Conservation (phyloP, 2,888 invertebrate species). For the Microdon myrmicae region DNA sequence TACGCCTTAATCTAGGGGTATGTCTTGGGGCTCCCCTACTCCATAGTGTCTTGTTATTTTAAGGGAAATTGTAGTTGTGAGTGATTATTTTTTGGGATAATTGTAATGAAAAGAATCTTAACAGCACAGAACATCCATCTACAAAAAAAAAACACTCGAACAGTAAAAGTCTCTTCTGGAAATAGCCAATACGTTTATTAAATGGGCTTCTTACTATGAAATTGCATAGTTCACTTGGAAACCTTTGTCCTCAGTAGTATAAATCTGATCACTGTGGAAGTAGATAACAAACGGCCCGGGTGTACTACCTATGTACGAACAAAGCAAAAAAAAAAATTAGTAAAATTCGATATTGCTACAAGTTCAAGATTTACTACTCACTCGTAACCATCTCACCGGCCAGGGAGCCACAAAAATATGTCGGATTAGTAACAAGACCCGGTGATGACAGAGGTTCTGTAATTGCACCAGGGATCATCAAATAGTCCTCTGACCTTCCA, state of each 20-base stretch:
- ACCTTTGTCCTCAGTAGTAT: constrained; percentile 59
- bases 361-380: neutral
- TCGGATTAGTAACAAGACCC: constrained; percentile 59
- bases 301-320: constrained; percentile 70
- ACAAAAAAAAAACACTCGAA: too few species aligned
- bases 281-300: constrained; percentile 72
- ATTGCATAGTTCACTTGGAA: constrained; percentile 60
- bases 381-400: neutral
- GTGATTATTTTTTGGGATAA: too few species aligned
- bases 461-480: constrained; percentile 70
- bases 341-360: constrained; percentile 2
- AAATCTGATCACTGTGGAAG: constrained; percentile 70
- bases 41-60: too few species aligned
- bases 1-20: too few species aligned
- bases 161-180: too few species aligned
- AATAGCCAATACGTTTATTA: too few species aligned
- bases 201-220: constrained; percentile 32
- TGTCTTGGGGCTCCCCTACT: too few species aligned
- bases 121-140: too few species aligned
- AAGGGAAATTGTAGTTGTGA: too few species aligned
- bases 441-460: constrained; percentile 63
- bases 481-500: constrained; percentile 68
- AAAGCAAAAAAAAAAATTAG: constrained; percentile 53
- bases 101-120: too few species aligned
- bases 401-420: constrained; percentile 61